These are phyloP conservation scores for Pteropus alecto DNA, from an alignment of 2,113 vertebrate species.

Conservation along the genomic window DNA sequence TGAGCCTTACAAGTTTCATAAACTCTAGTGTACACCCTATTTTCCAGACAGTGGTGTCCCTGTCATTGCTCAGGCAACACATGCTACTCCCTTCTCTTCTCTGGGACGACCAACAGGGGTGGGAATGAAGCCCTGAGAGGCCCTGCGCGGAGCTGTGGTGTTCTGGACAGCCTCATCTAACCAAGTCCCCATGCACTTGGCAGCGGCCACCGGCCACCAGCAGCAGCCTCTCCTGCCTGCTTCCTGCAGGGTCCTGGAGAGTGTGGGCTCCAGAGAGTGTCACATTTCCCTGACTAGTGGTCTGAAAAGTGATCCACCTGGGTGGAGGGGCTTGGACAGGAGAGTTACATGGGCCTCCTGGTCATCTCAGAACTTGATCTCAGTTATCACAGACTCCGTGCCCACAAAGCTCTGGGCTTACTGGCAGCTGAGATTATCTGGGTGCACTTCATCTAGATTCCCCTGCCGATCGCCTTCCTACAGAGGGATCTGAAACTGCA, in stretches of 20 bases:
- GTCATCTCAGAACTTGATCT: slow-evolving; percentile 52
- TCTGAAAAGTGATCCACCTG: slow-evolving; percentile 48
- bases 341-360: not conserved
- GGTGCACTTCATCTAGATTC: slow-evolving; percentile 11
- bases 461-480: not conserved
- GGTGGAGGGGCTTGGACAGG: not conserved
- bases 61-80: not conserved
- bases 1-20: not conserved
- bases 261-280: not conserved
- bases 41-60: not conserved
- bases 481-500: slow-evolving; percentile 6
- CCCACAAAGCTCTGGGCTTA: not conserved
- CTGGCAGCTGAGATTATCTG: slow-evolving; percentile 61
- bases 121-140: not conserved
- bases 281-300: slow-evolving; percentile 25
- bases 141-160: rapidly evolving
- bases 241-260: not conserved
- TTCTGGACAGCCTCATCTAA: not conserved
- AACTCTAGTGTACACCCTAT: rapidly evolving
- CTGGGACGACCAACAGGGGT: not conserved
- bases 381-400: not conserved
- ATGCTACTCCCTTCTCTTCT: not conserved
- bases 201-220: not conserved
- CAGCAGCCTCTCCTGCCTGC: not conserved
- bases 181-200: rapidly evolving